These are phyloP conservation scores for Apoda limacodes DNA, from an alignment of 2,888 invertebrate species.

Conservation along the genomic window DNA sequence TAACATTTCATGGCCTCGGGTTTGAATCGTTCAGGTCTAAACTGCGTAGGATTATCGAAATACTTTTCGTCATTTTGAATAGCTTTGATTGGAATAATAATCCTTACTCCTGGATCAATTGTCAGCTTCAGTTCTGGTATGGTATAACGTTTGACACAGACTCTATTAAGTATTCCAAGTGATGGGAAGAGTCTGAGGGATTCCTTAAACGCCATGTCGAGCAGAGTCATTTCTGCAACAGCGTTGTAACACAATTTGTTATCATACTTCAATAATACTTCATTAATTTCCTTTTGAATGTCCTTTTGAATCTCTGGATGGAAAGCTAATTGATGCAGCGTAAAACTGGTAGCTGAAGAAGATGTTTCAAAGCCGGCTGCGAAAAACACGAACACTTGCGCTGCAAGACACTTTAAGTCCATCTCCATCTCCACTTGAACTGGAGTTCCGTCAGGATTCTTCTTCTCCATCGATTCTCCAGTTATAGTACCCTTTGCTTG, in stretches of 20 bases:
- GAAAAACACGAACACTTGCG: constrained; percentile 45
- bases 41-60: too few species aligned
- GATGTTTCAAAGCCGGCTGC: constrained; percentile 62
- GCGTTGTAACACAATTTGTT: constrained; percentile 27
- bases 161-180: constrained; percentile 19
- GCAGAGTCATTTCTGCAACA: constrained; percentile 22
- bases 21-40: constrained; percentile 27
- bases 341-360: constrained; percentile 46
- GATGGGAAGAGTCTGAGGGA: constrained; percentile 27
- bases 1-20: constrained; percentile 15
- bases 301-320: constrained; percentile 34
- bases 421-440: constrained; percentile 28
- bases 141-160: constrained; percentile 22
- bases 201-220: constrained; percentile 27
- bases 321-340: constrained; percentile 42
- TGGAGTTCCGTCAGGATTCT: constrained; percentile 28
- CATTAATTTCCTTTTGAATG: constrained; percentile 36
- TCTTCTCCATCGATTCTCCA: constrained; percentile 30
- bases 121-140: constrained; percentile 24
- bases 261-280: constrained; percentile 28
- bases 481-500: constrained; percentile 27
- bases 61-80: constrained; percentile 27
- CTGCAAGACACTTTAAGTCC: constrained; percentile 31
- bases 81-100: constrained; percentile 27
- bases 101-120: constrained; percentile 24